Conservation (phyloP, 2,888 invertebrate genomes). For the Aromia moschata region DNA sequence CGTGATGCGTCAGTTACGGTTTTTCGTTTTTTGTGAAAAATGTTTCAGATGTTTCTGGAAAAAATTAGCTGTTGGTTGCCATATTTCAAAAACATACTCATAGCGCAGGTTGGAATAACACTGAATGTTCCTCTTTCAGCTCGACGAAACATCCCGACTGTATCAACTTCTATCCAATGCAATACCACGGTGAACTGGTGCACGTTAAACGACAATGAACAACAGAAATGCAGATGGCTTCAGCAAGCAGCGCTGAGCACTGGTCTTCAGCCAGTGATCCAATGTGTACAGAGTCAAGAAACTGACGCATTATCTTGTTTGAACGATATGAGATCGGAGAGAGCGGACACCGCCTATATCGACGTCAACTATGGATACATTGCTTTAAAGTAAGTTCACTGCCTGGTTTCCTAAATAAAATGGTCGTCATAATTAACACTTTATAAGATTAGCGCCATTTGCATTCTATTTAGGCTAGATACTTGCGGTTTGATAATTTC, state of each 20-base stretch:
- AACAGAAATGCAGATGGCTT: constrained; percentile 71
- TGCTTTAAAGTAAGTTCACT: constrained; percentile 68
- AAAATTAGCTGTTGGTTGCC: no score
- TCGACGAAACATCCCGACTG: constrained; percentile 37
- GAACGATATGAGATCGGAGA: constrained; percentile 63
- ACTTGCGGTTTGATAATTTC: no score
- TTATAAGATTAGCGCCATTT: no score
- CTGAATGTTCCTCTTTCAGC: constrained; percentile 34
- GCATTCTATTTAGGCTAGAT: no score
- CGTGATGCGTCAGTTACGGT: no score
- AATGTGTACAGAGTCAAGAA: constrained; percentile 64
- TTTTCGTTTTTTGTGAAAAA: no score
- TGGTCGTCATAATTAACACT: no score
- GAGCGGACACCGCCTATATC: constrained; percentile 69
- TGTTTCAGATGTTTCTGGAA: no score
- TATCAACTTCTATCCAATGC: constrained; percentile 44
- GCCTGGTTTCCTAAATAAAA: no score
- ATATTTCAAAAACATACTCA: no score
- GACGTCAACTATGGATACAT: constrained; percentile 73
- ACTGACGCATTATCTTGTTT: constrained; percentile 66
- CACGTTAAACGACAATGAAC: constrained; percentile 66
- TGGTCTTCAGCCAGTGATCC: constrained; percentile 70
- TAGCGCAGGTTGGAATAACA: no score
- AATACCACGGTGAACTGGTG: constrained; percentile 68
- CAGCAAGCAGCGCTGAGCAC: constrained; percentile 66